These are phyloP conservation scores for Aplodontia rufa DNA, from an alignment of 2,113 vertebrate genomes.

Conservation along the genomic window DNA sequence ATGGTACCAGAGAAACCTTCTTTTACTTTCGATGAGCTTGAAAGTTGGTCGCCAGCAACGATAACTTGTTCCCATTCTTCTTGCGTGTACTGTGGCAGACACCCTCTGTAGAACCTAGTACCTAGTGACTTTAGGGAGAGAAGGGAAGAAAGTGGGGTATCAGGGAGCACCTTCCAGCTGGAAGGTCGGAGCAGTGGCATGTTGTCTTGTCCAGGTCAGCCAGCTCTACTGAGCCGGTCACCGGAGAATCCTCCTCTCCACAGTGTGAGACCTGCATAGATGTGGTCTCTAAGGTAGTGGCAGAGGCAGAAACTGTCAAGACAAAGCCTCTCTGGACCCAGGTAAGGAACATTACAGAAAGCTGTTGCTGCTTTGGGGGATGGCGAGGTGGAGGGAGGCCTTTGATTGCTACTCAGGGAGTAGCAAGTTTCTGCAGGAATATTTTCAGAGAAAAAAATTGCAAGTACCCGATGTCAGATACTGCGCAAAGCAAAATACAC, in stretches of 20 bases:
- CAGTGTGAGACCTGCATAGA: neutral
- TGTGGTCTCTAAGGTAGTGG: neutral
- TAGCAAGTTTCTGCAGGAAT: neutral
- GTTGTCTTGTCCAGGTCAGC: neutral
- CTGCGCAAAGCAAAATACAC: neutral
- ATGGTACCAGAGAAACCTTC: rapidly evolving
- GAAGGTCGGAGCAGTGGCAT: neutral
- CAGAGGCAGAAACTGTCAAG: neutral
- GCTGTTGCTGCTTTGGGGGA: neutral
- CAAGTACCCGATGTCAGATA: neutral
- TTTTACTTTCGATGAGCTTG: too few relatives aligned
- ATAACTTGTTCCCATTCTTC: neutral
- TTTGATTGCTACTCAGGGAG: neutral
- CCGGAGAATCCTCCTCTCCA: neutral
- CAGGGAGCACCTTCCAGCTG: neutral
- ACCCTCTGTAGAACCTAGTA: neutral
- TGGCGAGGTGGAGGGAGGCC: neutral
- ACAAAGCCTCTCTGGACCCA: neutral
- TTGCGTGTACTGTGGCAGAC: neutral
- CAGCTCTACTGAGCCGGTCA: rapidly evolving
- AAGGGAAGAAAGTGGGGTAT: rapidly evolving
- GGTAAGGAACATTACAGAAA: neutral
- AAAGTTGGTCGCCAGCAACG: neutral
- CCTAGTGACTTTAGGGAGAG: neutral
- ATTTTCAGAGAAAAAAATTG: neutral